phyloP scores from a whole-genome alignment of 2,113 vertebrate genomes.

The Macaca fascicularis region T2T-MFA8v1.1 NC_088392.1:21159501-21160000 shows the following conservation, averaged over 20 bases:
- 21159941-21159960: background rate
- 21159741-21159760: background rate
- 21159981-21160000: background rate
- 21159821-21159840: accelerated
- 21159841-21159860: background rate
- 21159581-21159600: background rate
- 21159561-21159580: background rate
- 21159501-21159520: background rate
- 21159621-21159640: background rate
- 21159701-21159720: background rate
- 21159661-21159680: background rate
- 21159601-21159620: background rate
- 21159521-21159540: background rate
- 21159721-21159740: background rate
- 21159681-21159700: background rate
- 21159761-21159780: background rate
- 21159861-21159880: background rate
- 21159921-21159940: background rate
- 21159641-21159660: background rate
- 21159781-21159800: background rate
- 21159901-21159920: background rate
- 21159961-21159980: background rate
- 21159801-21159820: background rate
- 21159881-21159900: background rate
- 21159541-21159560: background rate